Evolutionary conservation across 1,140 invertebrate genomes (phyloP).

Genomic region (Atopsyche davidsoni): DNA sequence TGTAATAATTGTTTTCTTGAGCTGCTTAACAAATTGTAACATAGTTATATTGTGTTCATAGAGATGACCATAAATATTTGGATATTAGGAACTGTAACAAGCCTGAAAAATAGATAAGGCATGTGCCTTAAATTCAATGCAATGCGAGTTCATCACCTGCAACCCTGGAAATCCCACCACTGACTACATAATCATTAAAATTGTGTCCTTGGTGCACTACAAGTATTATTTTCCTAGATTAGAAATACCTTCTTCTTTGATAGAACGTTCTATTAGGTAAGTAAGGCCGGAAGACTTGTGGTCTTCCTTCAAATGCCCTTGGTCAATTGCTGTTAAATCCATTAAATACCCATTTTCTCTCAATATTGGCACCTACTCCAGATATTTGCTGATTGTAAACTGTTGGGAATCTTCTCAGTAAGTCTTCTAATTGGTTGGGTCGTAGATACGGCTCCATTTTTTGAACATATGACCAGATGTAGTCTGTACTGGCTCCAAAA

Average conservation of each 20-base stretch:
- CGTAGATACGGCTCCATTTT: constrained; percentile 63
- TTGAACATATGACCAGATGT: constrained; percentile 77
- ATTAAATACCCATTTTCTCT: constrained; percentile 71
- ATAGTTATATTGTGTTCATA: too few species aligned
- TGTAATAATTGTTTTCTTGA: too few species aligned
- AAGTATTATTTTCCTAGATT: not conserved
- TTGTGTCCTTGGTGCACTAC: not conserved
- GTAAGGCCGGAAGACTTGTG: not conserved
- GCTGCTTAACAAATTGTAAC: too few species aligned
- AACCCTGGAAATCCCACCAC: too few species aligned
- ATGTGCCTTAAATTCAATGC: too few species aligned
- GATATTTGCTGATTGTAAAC: constrained; percentile 70
- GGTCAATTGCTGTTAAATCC: constrained; percentile 51
- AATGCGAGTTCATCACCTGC: too few species aligned
- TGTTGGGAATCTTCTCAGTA: constrained; percentile 67
- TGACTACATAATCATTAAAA: constrained; percentile 7
- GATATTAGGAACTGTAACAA: too few species aligned
- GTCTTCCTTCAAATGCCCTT: too few species aligned
- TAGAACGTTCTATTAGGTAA: not conserved
- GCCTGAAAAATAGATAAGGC: too few species aligned
- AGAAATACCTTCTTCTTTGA: not conserved
- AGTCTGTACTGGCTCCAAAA: constrained; percentile 77
- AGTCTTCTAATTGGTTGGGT: constrained; percentile 65
- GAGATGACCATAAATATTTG: too few species aligned
- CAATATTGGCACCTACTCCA: constrained; percentile 70